Percentiles rank a stretch among this genome's conserved stretches.
Conservation (phyloP, 2,113 vertebrate genomes). For the Uropsilus gracilis region DNA sequence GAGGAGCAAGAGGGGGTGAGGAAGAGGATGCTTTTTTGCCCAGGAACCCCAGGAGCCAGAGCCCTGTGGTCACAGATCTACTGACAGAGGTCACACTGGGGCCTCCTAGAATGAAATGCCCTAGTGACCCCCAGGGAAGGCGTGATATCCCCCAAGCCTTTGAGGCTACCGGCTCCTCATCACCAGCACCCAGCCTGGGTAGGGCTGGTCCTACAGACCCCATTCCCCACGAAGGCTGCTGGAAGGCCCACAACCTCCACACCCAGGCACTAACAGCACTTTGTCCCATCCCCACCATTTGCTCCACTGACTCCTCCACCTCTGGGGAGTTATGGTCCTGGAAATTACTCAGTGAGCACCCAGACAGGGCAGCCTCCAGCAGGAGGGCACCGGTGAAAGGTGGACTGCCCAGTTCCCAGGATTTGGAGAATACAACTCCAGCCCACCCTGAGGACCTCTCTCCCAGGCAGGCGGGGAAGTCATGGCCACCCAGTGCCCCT, state of each 20-base stretch:
- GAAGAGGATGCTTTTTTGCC: conserved; percentile 86
- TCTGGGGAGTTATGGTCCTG: conserved; percentile 64
- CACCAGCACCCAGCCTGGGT: not conserved
- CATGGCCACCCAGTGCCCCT: not conserved
- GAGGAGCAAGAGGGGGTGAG: conserved; percentile 63
- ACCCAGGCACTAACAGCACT: conserved; percentile 72
- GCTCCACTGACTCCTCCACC: not conserved
- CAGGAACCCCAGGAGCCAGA: conserved; percentile 81
- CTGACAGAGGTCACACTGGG: conserved; percentile 37
- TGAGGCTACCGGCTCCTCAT: not conserved
- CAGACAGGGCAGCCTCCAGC: not conserved
- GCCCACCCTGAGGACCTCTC: conserved; percentile 4
- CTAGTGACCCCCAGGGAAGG: conserved; percentile 2
- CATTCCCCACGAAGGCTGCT: not conserved
- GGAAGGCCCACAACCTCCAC: conserved; percentile 44
- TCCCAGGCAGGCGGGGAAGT: conserved; percentile 15
- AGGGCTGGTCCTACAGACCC: not conserved
- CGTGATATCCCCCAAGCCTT: conserved; percentile 23
- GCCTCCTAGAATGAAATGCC: conserved; percentile 26
- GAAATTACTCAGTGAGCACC: conserved; percentile 37
- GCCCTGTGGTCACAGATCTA: not conserved
- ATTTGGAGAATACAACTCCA: conserved; percentile 42
- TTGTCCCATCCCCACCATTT: conserved; percentile 36
- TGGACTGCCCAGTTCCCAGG: not conserved
- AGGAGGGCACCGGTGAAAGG: conserved; percentile 19